phyloP scores from a whole-genome alignment of 2,888 invertebrate species.

The Syritta pipiens region DNA sequence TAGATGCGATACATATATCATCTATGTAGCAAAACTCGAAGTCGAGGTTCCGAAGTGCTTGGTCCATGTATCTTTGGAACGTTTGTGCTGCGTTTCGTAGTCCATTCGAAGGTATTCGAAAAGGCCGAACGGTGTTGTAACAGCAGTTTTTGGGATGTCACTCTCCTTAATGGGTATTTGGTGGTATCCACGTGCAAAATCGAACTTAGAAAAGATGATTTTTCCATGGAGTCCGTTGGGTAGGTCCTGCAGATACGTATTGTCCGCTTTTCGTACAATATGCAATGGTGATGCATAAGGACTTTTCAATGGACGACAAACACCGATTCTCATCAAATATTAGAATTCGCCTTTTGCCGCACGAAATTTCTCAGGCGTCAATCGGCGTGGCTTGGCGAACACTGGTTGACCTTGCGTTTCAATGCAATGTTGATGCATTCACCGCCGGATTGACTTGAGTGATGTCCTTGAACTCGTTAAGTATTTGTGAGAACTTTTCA shows the following conservation, averaged over 20 bases:
- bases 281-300: constrained; percentile 76
- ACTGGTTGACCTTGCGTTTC: constrained; percentile 1
- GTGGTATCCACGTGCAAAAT: constrained; percentile 1
- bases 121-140: constrained; percentile 3
- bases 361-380: constrained; percentile 1
- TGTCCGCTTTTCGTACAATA: constrained; percentile 72
- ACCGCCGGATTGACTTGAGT: background rate
- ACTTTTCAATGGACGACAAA: constrained; percentile 76
- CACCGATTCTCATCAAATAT: constrained; percentile 71
- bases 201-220: background rate
- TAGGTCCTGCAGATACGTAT: background rate
- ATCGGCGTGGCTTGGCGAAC: background rate
- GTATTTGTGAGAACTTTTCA: background rate
- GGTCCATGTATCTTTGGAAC: background rate
- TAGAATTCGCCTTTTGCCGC: constrained; percentile 16
- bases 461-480: constrained; percentile 8
- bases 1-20: background rate
- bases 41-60: background rate
- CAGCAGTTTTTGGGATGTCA: background rate
- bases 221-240: background rate
- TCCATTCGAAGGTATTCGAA: constrained; percentile 6
- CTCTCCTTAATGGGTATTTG: background rate
- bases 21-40: constrained; percentile 4
- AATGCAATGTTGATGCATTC: background rate
- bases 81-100: constrained; percentile 10